Base-by-base conservation (phyloP, 2,113 vertebrate species). In the Isurus oxyrinchus region DNA sequence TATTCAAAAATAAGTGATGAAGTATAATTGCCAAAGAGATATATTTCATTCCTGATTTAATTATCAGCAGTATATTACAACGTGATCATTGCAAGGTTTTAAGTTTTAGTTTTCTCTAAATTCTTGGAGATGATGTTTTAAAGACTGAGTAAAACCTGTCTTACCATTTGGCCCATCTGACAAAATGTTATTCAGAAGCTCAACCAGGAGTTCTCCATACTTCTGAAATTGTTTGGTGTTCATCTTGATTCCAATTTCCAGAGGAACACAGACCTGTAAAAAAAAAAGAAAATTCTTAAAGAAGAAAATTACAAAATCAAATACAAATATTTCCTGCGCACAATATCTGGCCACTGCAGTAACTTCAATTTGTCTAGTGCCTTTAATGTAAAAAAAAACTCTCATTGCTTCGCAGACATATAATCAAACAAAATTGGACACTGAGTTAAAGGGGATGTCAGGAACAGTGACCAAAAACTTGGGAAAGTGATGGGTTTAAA, bases 201-300 rank as follows among this genome's bases (percentile, higher is more conserved):
- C 97, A 97, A 97, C 96, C 96, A 97, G 97, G 97, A 97, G 95
- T 27, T 96, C 97, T 97, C 79, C 96, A 97, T 98, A 97, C 96
- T 98, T 98, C 97, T 97, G 98, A 97, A 98, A 97, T 97, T 97
- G 97, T 96, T 96, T 97, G 96, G 97, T 96, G 72, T 97, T 97
- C 97, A 98, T 97, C 97, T 97, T 97, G 96, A 97, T 96, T 97
- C 97, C 96, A 88, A 97, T 97, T 97, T 97, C 97, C 96, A 96
- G 86, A 31, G 98, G 97, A 96, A 97, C 97, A 97, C 91, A 72
- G 25, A 61, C 0, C 96, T 96, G 96, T 31, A 19, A 94, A 40
- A 63, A 67, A 67, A 67, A 67, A 49, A 49, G 44, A 66, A 72
- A 95, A 72, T 72, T 53, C 23, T 35, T 55, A 63, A 93, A 90